phyloP scores from a whole-genome alignment of 1,140 invertebrate genomes.

The Holotrichia oblita region DNA sequence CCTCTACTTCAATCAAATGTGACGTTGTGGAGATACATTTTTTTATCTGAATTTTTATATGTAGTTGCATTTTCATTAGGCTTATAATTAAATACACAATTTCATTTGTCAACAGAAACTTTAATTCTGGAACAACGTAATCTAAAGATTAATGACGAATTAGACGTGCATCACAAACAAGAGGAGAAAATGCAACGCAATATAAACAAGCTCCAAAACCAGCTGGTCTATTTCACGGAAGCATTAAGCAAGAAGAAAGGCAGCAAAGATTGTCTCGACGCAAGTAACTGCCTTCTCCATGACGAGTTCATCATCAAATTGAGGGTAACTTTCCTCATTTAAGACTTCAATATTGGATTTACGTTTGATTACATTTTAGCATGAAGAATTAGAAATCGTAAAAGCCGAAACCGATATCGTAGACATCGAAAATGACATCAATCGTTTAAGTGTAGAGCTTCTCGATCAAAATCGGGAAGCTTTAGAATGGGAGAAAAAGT shows the following conservation, averaged over 20 bases:
- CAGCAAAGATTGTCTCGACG: constrained; percentile 68
- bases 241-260: constrained; percentile 69
- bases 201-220: constrained; percentile 68
- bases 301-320: constrained; percentile 66
- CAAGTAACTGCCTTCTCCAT: constrained; percentile 67
- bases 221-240: constrained; percentile 68
- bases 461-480: constrained; percentile 72
- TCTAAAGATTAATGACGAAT: constrained; percentile 71
- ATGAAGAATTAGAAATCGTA: constrained; percentile 72
- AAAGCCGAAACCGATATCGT: constrained; percentile 73
- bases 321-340: constrained; percentile 55
- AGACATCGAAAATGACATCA: constrained; percentile 72
- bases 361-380: constrained; percentile 55
- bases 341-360: not conserved
- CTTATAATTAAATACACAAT: no score
- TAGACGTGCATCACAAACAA: constrained; percentile 67
- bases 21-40: no score
- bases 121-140: constrained; percentile 80
- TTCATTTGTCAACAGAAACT: constrained; percentile 64
- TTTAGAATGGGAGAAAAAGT: constrained; percentile 83
- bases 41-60: no score
- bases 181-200: constrained; percentile 67
- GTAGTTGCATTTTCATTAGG: no score
- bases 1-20: no score
- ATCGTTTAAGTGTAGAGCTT: constrained; percentile 69